A percentile compares a stretch with the other conserved stretches of the same genome.
These are phyloP conservation scores for Sebastolobus alascanus DNA, from an alignment of 2,797 vertebrate species.

Conservation along the genomic window DNA sequence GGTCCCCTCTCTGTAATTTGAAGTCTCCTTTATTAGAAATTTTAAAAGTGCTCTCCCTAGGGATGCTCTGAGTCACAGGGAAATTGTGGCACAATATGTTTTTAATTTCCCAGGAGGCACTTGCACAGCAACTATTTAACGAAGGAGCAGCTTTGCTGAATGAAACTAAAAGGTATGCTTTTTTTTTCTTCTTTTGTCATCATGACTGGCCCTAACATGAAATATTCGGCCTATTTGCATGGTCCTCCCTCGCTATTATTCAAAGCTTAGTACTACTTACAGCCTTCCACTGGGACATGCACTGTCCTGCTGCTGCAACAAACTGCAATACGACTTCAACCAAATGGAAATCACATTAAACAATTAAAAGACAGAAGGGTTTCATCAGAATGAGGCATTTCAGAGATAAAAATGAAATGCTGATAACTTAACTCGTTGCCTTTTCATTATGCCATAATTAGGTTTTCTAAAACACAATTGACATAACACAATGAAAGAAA, in stretches of 20 bases:
- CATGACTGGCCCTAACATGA: slow-evolving; percentile 60
- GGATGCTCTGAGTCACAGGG: slow-evolving; percentile 78
- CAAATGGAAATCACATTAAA: slow-evolving; percentile 5
- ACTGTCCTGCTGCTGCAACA: slow-evolving; percentile 12
- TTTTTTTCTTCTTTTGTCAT: slow-evolving; percentile 63
- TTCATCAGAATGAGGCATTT: neutral
- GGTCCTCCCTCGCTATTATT: slow-evolving; percentile 31
- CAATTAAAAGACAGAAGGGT: neutral
- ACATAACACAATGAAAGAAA: neutral
- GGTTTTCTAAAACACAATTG: slow-evolving; percentile 8
- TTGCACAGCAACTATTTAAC: slow-evolving; percentile 84
- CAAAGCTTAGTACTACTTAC: slow-evolving; percentile 39
- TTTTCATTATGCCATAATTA: slow-evolving; percentile 3
- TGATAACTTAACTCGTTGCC: neutral
- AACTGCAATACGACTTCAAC: slow-evolving; percentile 12
- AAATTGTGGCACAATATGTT: slow-evolving; percentile 88
- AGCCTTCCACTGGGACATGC: slow-evolving; percentile 32
- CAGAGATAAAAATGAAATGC: neutral
- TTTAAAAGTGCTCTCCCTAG: slow-evolving; percentile 82
- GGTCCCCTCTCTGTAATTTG: slow-evolving; percentile 84
- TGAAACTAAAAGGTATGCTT: slow-evolving; percentile 79
- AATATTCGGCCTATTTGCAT: slow-evolving; percentile 61
- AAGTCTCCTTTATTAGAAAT: slow-evolving; percentile 87
- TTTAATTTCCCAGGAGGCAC: slow-evolving; percentile 88
- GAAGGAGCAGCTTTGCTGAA: slow-evolving; percentile 76